phyloP scores from a whole-genome alignment of 2,888 invertebrate genomes.

The Andrena camellia region DNA sequence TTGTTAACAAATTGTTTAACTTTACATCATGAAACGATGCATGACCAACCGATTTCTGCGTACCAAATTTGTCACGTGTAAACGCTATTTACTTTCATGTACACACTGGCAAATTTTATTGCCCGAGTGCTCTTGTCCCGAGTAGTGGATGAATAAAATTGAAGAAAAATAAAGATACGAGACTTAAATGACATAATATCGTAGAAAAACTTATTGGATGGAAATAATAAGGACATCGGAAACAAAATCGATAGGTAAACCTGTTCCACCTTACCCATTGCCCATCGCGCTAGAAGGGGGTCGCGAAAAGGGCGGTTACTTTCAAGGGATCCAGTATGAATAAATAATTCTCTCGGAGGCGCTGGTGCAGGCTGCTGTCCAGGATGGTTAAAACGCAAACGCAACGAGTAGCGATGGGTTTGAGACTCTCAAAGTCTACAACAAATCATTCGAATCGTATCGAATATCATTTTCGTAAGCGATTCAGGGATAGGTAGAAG shows the following conservation, averaged over 20 bases:
- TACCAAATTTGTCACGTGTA: background rate
- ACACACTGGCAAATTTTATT: too few relatives aligned
- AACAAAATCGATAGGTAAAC: background rate
- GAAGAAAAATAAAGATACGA: background rate
- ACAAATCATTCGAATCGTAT: too few relatives aligned
- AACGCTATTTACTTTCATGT: background rate
- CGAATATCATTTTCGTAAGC: too few relatives aligned
- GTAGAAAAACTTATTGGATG: too few relatives aligned
- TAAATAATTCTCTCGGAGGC: slow-evolving; percentile 79
- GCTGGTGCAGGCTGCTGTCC: slow-evolving; percentile 53
- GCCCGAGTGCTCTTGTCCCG: too few relatives aligned
- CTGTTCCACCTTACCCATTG: background rate
- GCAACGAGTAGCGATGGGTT: slow-evolving; percentile 66
- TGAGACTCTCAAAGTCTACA: background rate
- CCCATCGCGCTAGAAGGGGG: slow-evolving; percentile 6
- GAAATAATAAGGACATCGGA: background rate
- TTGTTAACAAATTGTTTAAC: slow-evolving; percentile 27
- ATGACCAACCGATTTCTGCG: slow-evolving; percentile 23
- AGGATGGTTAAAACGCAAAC: slow-evolving; percentile 69
- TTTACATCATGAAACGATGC: slow-evolving; percentile 38
- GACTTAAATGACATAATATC: too few relatives aligned
- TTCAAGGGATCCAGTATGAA: slow-evolving; percentile 78
- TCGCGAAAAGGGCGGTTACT: slow-evolving; percentile 54
- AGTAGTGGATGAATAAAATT: background rate
- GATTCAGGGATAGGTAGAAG: background rate